A percentile compares a stretch with the other conserved stretches of the same genome.
Evolutionary conservation across 2,797 vertebrate species (phyloP).

Genomic region (Pantherophis vulpinus): DNA sequence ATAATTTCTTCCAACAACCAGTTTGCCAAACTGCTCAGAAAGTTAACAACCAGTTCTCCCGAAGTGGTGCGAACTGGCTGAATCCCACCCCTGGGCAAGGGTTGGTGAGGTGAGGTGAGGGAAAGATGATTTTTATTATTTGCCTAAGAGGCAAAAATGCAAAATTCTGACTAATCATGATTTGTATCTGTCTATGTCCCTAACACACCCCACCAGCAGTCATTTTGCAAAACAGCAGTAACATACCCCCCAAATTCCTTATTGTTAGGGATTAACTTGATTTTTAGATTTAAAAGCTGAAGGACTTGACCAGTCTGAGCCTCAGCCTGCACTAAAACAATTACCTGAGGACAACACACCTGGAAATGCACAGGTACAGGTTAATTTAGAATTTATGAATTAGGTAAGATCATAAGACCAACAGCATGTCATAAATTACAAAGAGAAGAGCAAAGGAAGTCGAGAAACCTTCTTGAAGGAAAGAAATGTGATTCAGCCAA

Average conservation of each 20-base stretch:
- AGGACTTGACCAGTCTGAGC: not conserved
- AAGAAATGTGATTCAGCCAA: not conserved
- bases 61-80: no score
- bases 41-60: no score
- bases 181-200: not conserved
- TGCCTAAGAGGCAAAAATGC: not conserved
- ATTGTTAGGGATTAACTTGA: not conserved
- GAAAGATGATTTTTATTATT: not conserved
- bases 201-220: not conserved
- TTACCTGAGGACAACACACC: not conserved
- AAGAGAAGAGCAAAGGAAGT: not conserved
- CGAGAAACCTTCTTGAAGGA: not conserved
- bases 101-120: not conserved
- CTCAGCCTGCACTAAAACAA: not conserved
- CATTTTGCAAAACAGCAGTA: not conserved
- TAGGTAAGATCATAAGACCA: not conserved
- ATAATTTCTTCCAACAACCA: no score
- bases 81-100: no score
- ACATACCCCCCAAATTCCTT: not conserved
- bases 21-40: no score
- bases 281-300: not conserved
- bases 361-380: not conserved
- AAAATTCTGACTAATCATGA: not conserved
- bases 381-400: not conserved
- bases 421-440: not conserved